Evolutionary conservation across 1,140 invertebrate genomes (phyloP).

Genomic region (Drosophila watanabei): DNA sequence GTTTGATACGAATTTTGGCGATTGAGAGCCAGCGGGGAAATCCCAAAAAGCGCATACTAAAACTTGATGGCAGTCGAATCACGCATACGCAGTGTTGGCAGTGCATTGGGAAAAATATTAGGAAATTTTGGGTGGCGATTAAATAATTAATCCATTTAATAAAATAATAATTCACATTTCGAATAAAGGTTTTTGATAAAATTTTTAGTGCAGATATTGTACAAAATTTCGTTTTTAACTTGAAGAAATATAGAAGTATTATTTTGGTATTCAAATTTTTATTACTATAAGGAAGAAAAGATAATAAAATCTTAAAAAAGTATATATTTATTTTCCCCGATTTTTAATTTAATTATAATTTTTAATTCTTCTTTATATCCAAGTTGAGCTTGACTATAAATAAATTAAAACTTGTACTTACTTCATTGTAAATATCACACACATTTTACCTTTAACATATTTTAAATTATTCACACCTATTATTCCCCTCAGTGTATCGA

Average conservation of each 20-base stretch:
- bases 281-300: too few species aligned
- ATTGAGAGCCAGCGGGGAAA: conserved; percentile 22
- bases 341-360: too few species aligned
- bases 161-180: neutral
- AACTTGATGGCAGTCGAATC: conserved; percentile 32
- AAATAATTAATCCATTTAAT: neutral
- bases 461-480: neutral
- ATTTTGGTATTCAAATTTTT: too few species aligned
- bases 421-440: too few species aligned
- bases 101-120: neutral
- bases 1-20: conserved; percentile 41
- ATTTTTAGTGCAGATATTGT: neutral
- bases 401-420: too few species aligned
- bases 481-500: conserved; percentile 6
- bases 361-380: too few species aligned
- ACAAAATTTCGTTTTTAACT: too few species aligned
- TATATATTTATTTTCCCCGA: too few species aligned
- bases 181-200: neutral
- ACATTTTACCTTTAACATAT: too few species aligned
- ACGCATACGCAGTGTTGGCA: conserved; percentile 57
- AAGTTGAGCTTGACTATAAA: too few species aligned
- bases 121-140: neutral
- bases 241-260: too few species aligned
- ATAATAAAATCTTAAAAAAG: too few species aligned
- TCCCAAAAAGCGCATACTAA: conserved; percentile 18